phyloP scores from a whole-genome alignment of 2,113 vertebrate species.

The Plestiodon gilberti region DNA sequence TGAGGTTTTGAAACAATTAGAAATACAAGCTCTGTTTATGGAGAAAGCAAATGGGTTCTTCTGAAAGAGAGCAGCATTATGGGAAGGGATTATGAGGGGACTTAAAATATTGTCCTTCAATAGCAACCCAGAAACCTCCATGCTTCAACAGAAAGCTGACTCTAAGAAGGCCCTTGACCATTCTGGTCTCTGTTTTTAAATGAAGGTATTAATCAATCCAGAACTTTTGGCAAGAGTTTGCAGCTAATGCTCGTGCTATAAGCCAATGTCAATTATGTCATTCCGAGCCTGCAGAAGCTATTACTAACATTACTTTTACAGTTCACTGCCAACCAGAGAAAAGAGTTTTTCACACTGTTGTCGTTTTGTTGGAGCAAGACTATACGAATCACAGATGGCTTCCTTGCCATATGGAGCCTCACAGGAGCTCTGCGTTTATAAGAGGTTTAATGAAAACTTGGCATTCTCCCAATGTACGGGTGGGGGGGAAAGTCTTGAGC shows the following conservation, averaged over 20 bases:
- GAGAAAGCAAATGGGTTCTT: slow-evolving; percentile 47
- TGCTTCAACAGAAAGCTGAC: neutral
- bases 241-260: slow-evolving; percentile 59
- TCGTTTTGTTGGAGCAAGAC: slow-evolving; percentile 81
- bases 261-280: slow-evolving; percentile 80
- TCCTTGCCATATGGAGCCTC: slow-evolving; percentile 80
- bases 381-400: slow-evolving; percentile 80
- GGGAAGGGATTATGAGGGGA: slow-evolving; percentile 24
- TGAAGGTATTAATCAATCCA: slow-evolving; percentile 68
- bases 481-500: slow-evolving; percentile 65
- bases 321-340: slow-evolving; percentile 79
- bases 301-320: slow-evolving; percentile 83
- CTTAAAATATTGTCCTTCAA: neutral
- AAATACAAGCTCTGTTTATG: slow-evolving; percentile 56
- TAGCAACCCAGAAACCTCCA: slow-evolving; percentile 43
- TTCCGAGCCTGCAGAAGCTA: slow-evolving; percentile 81
- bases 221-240: slow-evolving; percentile 67
- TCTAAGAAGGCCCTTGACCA: slow-evolving; percentile 56
- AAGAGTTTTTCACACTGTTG: slow-evolving; percentile 82
- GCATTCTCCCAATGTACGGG: slow-evolving; percentile 69
- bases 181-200: slow-evolving; percentile 58
- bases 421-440: slow-evolving; percentile 77
- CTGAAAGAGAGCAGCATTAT: slow-evolving; percentile 34
- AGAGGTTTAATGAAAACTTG: slow-evolving; percentile 83
- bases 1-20: slow-evolving; percentile 64